These are phyloP conservation scores for Centrocercus urophasianus DNA, from an alignment of 2,113 vertebrate species.

Conservation along the genomic window DNA sequence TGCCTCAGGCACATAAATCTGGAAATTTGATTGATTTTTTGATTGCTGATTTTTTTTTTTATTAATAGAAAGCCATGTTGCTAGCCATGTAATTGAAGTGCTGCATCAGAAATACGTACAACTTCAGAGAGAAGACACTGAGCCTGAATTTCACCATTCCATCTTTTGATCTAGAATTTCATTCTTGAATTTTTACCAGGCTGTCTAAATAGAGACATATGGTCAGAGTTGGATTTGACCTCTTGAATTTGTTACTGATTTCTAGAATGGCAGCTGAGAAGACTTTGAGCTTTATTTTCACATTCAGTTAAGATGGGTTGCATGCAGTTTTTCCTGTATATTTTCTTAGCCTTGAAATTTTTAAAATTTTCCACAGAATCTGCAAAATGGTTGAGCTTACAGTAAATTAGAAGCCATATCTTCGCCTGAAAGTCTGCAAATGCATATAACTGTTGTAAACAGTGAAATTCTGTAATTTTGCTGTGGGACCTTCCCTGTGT, in stretches of 20 bases:
- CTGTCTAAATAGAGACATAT: neutral
- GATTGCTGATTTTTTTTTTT: neutral
- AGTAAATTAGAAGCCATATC: neutral
- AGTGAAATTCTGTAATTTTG: neutral
- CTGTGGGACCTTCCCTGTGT: neutral
- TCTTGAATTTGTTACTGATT: neutral
- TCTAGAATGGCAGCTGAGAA: neutral
- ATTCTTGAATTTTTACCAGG: neutral
- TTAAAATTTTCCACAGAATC: neutral
- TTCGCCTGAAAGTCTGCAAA: accelerated
- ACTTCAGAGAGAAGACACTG: neutral
- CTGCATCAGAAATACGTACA: neutral
- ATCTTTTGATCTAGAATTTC: neutral
- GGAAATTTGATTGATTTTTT: neutral
- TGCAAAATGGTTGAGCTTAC: neutral
- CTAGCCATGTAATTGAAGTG: neutral
- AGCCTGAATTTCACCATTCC: neutral
- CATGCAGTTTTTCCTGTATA: accelerated
- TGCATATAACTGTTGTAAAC: neutral
- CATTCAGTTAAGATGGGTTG: neutral
- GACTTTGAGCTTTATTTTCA: neutral
- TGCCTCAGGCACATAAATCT: neutral
- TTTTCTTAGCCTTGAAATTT: neutral
- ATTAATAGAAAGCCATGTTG: slow-evolving; percentile 15
- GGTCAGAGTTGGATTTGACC: neutral